Evolutionary conservation across 2,888 invertebrate species (phyloP), one percentile per base, ranked within the genome.

Genomic region (Saturnia japonica): DNA sequence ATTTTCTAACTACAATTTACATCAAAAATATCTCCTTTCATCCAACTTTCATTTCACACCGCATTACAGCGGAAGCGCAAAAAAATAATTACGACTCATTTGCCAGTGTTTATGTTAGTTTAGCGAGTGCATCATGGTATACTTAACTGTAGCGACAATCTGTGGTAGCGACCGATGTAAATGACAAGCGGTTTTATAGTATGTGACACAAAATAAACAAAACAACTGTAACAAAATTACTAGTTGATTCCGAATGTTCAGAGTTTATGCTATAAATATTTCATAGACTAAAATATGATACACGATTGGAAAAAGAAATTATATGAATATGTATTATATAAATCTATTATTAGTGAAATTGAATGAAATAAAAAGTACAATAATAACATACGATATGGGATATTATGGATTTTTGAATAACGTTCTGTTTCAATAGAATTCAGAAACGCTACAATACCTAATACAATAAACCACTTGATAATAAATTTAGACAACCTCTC

Each of bases 21-120:
- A 70, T 64, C 47, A 69, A 62, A 45, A 47, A 69, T 62, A 69
- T 74, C 70, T 74, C 73, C 72, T 40, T 73, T 72, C 74, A 75
- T 73, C 64, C 72, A 72, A 78, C 80, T 83, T 82, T 82, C 83
- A 82, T 86, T 86, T 85, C 82, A 82, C 82, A 84, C 82, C 77
- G 74, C 74, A 74, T 80, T 80, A 80, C 70, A 67, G 69, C 66
- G 73, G 74, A 73, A 43, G 67, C 64, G 70, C 54, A 76, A 77
- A 81, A 81, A 81, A 84, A 82, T 74, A 75, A 80, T 76, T 80
- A 80, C 77, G 69, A 76, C 76, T 80, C 78, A 80, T 82, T 82
- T 80, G 73, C 71, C 71, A 71, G 74, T 79, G 78, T 82, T 84
- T 80, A 78, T 74, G 74, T 78, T 78, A 70, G 73, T 74, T 76